These are phyloP conservation scores for Monopis laevigella DNA, from an alignment of 2,888 invertebrate species.

Conservation along the genomic window DNA sequence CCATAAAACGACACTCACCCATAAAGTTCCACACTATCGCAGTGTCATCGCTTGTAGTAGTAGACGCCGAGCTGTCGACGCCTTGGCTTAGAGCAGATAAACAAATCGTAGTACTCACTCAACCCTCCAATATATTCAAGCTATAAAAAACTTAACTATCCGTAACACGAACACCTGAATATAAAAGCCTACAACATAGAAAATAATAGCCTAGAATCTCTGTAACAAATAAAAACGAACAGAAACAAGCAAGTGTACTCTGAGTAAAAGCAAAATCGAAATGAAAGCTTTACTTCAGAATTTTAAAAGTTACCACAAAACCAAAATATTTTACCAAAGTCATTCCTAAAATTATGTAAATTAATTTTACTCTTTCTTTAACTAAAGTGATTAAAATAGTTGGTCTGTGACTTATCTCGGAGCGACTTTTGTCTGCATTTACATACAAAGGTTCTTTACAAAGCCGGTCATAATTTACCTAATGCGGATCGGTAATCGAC, in stretches of 20 bases:
- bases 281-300: constrained; percentile 31
- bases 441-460: constrained; percentile 27
- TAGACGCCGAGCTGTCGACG: constrained; percentile 38
- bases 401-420: background rate
- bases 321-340: constrained; percentile 50
- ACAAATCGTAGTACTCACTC: constrained; percentile 54
- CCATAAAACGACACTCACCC: constrained; percentile 48
- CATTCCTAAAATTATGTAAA: constrained; percentile 48
- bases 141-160: constrained; percentile 61
- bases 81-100: constrained; percentile 44
- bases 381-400: constrained; percentile 4
- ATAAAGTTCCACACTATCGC: constrained; percentile 27
- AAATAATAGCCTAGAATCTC: too few relatives aligned
- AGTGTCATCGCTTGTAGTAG: constrained; percentile 12
- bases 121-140: constrained; percentile 50
- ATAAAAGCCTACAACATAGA: constrained; percentile 43
- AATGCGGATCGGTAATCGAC: constrained; percentile 60
- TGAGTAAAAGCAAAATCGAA: too few relatives aligned
- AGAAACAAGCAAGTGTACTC: too few relatives aligned
- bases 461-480: constrained; percentile 46
- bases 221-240: too few relatives aligned
- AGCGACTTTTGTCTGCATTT: constrained; percentile 31
- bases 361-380: constrained; percentile 38
- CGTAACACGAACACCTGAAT: constrained; percentile 55
- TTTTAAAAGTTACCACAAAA: constrained; percentile 37